Base-by-base conservation (phyloP, 2,888 invertebrate genomes). In the Teleiodes luculella region DNA sequence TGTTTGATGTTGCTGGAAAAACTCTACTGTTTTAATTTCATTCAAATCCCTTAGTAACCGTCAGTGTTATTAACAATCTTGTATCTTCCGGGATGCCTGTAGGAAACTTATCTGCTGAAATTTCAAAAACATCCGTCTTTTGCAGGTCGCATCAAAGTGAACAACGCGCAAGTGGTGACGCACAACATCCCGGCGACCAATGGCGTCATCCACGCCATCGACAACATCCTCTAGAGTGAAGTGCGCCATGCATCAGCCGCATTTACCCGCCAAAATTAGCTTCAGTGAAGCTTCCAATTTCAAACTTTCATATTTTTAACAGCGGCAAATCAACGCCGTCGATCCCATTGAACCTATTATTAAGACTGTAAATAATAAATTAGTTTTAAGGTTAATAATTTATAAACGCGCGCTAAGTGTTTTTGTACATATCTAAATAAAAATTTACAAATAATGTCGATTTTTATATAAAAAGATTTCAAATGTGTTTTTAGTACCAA, bases 131-230 rank as follows among this genome's bases (percentile, higher is more conserved):
- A 43, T 52, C 54, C 52, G 53, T 61, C 58, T 59, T 51, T 87
- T 86, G 24, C 90, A 95, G 96, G 96, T 64, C 94, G 95, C 78
- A 94, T 96, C 65, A 95, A 95, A 79, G 94, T 95, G 61, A 96
- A 96, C 82, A 95, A 95, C 73, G 93, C 94, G 16, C 93, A 94
- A 75, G 94, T 96, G 71, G 86, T 95, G 58, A 95, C 96, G 48
- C 95, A 95, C 78, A 96, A 96, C 80, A 95, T 96, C 67, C 96
- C 96, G 50, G 94, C 96, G 51, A 96, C 96, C 52, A 96, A 96
- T 78, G 96, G 96, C 64, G 96, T 96, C 56, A 93, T 96, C 68
- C 96, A 96, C 78, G 96, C 95, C 8, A 90, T 96, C 60, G 96
- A 96, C 73, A 81, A 80, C 52, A 72, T 89, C n/a, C 76, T 89